Conservation (phyloP, 2,797 vertebrate species). For the Spatula clypeata region DNA sequence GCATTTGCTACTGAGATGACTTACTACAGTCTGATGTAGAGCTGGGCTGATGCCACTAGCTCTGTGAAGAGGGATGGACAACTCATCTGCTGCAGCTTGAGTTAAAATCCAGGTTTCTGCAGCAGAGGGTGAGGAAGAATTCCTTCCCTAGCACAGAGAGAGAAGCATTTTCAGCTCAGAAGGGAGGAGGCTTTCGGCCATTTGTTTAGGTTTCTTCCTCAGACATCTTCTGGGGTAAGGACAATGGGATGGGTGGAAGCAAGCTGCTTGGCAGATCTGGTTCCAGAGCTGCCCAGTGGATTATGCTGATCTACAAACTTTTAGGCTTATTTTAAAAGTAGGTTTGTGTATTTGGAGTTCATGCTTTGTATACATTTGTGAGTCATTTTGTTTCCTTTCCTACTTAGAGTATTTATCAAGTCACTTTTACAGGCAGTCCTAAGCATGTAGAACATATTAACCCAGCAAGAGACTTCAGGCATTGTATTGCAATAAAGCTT, state of each 20-base stretch:
- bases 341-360: background rate
- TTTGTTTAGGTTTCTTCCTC: background rate
- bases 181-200: fast-evolving
- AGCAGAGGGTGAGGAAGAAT: background rate
- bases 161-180: background rate
- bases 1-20: background rate
- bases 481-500: background rate
- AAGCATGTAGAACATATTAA: background rate
- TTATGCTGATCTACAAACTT: background rate
- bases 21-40: background rate
- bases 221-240: background rate
- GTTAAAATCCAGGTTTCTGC: background rate
- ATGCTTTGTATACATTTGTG: fast-evolving
- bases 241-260: background rate
- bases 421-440: background rate
- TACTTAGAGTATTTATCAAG: background rate
- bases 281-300: background rate
- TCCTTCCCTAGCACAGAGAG: background rate
- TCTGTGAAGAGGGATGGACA: background rate
- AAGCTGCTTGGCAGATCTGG: background rate
- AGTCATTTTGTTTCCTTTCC: background rate
- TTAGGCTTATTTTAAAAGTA: background rate
- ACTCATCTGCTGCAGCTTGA: background rate
- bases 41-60: background rate
- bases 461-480: background rate